Conservation (phyloP, 2,113 vertebrate species). For the Paraplagusia blochii region DNA sequence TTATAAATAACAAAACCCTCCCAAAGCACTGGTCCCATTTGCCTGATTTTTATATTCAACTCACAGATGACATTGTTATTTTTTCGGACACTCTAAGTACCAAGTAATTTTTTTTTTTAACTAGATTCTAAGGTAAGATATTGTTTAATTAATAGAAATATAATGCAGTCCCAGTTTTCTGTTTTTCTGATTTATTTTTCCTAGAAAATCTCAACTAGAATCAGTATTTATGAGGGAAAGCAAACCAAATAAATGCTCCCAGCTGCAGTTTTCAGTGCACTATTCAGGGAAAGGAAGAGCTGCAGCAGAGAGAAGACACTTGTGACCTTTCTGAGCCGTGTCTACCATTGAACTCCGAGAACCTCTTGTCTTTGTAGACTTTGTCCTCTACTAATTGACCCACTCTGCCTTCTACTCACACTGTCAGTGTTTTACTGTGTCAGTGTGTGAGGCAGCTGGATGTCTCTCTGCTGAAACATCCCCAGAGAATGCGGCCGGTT, state of each 20-base stretch:
- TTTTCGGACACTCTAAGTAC: too few species aligned
- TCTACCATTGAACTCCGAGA: constrained; percentile 12
- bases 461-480: constrained; percentile 31
- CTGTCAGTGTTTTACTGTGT: constrained; percentile 40
- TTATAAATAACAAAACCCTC: too few species aligned
- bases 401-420: constrained; percentile 14
- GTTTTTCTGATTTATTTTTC: too few species aligned
- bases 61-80: too few species aligned
- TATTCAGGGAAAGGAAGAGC: neutral
- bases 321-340: constrained; percentile 24
- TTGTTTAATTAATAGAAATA: too few species aligned
- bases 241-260: neutral
- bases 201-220: neutral
- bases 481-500: constrained; percentile 36
- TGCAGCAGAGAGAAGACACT: neutral
- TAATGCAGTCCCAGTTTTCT: too few species aligned
- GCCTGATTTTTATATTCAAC: too few species aligned
- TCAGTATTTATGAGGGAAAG: neutral
- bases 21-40: too few species aligned
- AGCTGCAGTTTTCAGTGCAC: neutral
- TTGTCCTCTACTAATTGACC: constrained; percentile 26
- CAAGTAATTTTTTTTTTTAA: too few species aligned
- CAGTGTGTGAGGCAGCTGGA: constrained; percentile 15
- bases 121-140: too few species aligned
- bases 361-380: constrained; percentile 16